Evolutionary conservation across 2,797 vertebrate genomes (phyloP).

Genomic region (Onychomys torridus): DNA sequence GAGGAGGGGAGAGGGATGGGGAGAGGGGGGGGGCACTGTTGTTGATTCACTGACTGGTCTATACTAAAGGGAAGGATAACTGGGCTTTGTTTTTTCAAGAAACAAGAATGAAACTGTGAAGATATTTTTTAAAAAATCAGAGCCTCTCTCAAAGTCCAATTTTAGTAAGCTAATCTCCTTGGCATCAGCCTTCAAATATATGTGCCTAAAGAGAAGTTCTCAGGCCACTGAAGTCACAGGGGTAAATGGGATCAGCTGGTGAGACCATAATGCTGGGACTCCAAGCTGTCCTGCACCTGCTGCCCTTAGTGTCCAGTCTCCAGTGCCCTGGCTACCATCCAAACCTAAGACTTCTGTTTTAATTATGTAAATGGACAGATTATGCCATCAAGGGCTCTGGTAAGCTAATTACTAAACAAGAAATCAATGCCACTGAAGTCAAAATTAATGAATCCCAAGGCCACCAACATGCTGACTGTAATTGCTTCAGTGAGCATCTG

Average conservation of each 20-base stretch:
- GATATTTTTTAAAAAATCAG: background rate
- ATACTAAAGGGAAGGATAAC: background rate
- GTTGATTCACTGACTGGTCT: background rate
- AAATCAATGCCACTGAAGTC: constrained; percentile 79
- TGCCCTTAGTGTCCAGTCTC: constrained; percentile 64
- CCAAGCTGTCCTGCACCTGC: constrained; percentile 23
- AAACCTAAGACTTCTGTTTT: constrained; percentile 75
- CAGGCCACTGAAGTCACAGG: background rate
- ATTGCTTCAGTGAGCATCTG: constrained; percentile 60
- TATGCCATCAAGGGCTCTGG: constrained; percentile 76
- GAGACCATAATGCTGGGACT: background rate
- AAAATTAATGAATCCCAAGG: constrained; percentile 77
- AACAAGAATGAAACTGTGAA: constrained; percentile 2
- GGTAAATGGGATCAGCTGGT: constrained; percentile 19
- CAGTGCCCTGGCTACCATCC: constrained; percentile 62
- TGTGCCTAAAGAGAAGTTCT: constrained; percentile 18
- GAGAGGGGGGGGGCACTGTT: background rate
- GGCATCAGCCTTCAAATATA: background rate
- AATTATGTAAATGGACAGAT: constrained; percentile 83
- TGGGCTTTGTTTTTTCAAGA: background rate
- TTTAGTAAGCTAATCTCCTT: constrained; percentile 25
- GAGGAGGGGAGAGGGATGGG: rapidly evolving
- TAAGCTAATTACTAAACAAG: constrained; percentile 82
- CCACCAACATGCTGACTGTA: constrained; percentile 53
- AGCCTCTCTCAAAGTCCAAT: background rate